phyloP scores from a whole-genome alignment of 2,888 invertebrate genomes.

The Clusia tigrina region DNA sequence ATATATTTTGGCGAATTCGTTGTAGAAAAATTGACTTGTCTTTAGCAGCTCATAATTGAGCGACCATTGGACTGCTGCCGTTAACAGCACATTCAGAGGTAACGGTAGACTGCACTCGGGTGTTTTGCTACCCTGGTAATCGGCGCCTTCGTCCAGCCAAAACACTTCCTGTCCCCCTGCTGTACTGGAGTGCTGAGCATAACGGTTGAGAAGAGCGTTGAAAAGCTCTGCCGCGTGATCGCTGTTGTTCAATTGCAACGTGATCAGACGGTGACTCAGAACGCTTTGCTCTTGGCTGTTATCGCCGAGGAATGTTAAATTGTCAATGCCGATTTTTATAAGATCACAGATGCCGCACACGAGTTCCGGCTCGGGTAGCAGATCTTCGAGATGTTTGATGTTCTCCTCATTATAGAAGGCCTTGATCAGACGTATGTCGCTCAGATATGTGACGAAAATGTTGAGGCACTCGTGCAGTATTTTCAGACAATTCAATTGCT shows the following conservation, averaged over 20 bases:
- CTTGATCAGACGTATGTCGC: slow-evolving; percentile 59
- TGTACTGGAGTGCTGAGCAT: slow-evolving; percentile 28
- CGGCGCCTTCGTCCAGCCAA: slow-evolving; percentile 42
- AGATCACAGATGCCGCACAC: slow-evolving; percentile 59
- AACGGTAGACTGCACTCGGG: slow-evolving; percentile 23
- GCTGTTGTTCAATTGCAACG: slow-evolving; percentile 56
- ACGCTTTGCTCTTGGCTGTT: slow-evolving; percentile 51
- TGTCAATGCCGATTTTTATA: slow-evolving; percentile 62
- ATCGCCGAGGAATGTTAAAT: slow-evolving; percentile 58
- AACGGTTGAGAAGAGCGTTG: slow-evolving; percentile 45
- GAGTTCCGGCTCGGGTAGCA: slow-evolving; percentile 54
- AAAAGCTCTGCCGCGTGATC: slow-evolving; percentile 50
- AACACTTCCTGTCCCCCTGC: slow-evolving; percentile 35
- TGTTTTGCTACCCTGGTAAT: background rate
- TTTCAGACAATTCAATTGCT: slow-evolving; percentile 18
- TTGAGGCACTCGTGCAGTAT: slow-evolving; percentile 57
- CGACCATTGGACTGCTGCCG: slow-evolving; percentile 60
- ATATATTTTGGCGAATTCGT: slow-evolving; percentile 55
- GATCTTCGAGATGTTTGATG: slow-evolving; percentile 58
- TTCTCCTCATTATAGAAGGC: slow-evolving; percentile 61
- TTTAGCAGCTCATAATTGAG: slow-evolving; percentile 60
- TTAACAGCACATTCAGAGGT: slow-evolving; percentile 54
- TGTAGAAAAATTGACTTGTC: slow-evolving; percentile 57
- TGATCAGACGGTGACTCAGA: slow-evolving; percentile 53
- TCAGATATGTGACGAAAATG: slow-evolving; percentile 60